Evolutionary conservation across 2,797 vertebrate species (phyloP).

Genomic region (Fistularia tabacaria): DNA sequence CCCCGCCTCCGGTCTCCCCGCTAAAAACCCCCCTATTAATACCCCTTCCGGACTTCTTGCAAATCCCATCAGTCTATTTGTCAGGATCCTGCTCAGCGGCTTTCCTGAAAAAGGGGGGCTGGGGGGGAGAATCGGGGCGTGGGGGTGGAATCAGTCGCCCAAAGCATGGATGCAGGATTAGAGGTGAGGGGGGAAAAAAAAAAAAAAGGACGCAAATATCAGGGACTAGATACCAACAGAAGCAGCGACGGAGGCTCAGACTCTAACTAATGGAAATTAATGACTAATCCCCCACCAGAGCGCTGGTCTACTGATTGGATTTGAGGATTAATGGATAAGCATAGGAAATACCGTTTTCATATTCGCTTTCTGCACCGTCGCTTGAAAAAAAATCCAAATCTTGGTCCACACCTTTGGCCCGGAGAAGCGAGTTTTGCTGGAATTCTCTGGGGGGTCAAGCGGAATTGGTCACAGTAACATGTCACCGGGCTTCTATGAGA

Average conservation of each 20-base stretch:
- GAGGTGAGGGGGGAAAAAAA: slow-evolving; percentile 18
- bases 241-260: too few relatives aligned
- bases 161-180: slow-evolving; percentile 66
- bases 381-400: background rate
- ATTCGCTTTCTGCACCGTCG: slow-evolving; percentile 4
- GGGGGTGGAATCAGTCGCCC: slow-evolving; percentile 53
- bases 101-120: slow-evolving; percentile 56
- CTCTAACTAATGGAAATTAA: slow-evolving; percentile 66
- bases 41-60: slow-evolving; percentile 50
- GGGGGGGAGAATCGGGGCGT: slow-evolving; percentile 28
- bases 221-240: slow-evolving; percentile 36
- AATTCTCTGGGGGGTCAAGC: too few relatives aligned
- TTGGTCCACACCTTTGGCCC: too few relatives aligned
- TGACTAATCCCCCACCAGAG: slow-evolving; percentile 49
- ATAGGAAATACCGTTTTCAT: slow-evolving; percentile 33
- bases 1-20: slow-evolving; percentile 45
- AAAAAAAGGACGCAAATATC: slow-evolving; percentile 57
- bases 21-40: slow-evolving; percentile 53
- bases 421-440: too few relatives aligned
- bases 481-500: too few relatives aligned
- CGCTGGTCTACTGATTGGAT: slow-evolving; percentile 50
- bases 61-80: slow-evolving; percentile 69
- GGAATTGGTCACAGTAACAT: too few relatives aligned
- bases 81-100: slow-evolving; percentile 50
- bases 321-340: slow-evolving; percentile 55